Evolutionary conservation across 2,888 invertebrate species (phyloP), one percentile per base, ranked within the genome.

Genomic region (Siphlonurus alternatus): DNA sequence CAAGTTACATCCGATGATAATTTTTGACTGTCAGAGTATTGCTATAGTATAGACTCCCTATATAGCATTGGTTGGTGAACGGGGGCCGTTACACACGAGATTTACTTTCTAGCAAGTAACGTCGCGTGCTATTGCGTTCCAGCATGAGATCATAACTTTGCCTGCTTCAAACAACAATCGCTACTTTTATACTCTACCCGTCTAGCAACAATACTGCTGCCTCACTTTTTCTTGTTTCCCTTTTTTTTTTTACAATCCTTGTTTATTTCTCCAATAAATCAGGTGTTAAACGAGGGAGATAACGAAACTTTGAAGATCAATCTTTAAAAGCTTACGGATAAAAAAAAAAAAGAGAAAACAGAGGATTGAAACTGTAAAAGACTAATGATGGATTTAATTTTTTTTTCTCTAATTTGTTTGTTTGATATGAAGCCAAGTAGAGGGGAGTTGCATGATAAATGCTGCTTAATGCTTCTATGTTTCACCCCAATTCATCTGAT

Each of bases 101-200:
- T 38, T 38, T 38, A 38, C 38, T 38, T 15, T 10, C 38, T 15
- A 38, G 5, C 15, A n/a, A n/a, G n/a, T n/a, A n/a, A n/a, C n/a
- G n/a, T n/a, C n/a, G n/a, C n/a, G 15, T 15, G 5, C 38, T 56
- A 56, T 56, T 56, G 56, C 56, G 5, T 22, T 22, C 22, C 7
- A 56, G 20, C 56, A 56, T 56, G 56, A 56, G 56, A 56, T 56
- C 56, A 56, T 56, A 56, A 56, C 56, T 56, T 56, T 18, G n/a
- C 56, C 56, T 38, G 5, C 15, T 38, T 38, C 38, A 38, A 38
- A 38, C 15, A 38, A 38, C 38, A 38, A 38, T 38, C 38, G 38
- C 15, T 38, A 15, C 15, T 38, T 38, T 38, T 38, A 38, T 38
- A 38, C 38, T 38, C n/a, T n/a, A 15, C 10, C 53, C 53, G 53